phyloP scores from a whole-genome alignment of 1,140 invertebrate genomes.

The Diabrotica virgifera region DNA sequence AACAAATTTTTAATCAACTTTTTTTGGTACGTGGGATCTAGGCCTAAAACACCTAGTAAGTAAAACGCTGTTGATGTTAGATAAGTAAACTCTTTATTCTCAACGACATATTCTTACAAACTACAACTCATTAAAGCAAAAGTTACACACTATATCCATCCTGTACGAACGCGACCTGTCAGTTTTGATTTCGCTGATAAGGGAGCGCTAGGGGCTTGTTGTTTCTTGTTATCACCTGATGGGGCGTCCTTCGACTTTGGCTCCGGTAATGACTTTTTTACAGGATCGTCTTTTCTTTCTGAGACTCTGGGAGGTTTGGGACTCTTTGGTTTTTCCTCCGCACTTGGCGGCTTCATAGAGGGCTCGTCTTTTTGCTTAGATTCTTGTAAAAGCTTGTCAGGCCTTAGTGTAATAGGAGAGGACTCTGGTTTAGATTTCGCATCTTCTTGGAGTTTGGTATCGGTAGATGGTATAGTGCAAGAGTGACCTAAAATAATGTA shows the following conservation, averaged over 20 bases:
- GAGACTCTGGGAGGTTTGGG: too few relatives aligned
- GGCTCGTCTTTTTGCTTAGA: too few relatives aligned
- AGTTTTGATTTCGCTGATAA: slow-evolving; percentile 33
- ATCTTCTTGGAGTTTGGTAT: not conserved
- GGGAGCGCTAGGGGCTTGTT: not conserved
- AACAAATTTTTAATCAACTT: too few relatives aligned
- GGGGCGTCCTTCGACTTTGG: not conserved
- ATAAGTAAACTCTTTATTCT: not conserved
- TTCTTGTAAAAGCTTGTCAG: too few relatives aligned
- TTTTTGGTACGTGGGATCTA: too few relatives aligned
- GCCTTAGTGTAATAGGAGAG: too few relatives aligned
- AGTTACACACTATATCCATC: slow-evolving; percentile 31
- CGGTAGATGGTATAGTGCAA: not conserved
- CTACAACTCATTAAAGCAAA: not conserved
- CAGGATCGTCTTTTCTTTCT: not conserved
- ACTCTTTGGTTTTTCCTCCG: too few relatives aligned
- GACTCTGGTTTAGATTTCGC: not conserved
- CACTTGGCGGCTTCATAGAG: too few relatives aligned
- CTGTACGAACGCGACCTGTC: slow-evolving; percentile 31
- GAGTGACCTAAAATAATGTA: not conserved
- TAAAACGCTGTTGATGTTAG: not conserved
- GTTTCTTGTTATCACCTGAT: not conserved
- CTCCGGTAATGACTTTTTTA: not conserved
- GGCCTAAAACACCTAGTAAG: too few relatives aligned
- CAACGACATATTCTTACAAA: not conserved